A percentile compares a stretch with the other conserved stretches of the same genome.
Conservation (phyloP, 2,113 vertebrate genomes). For the pig (Sus scrofa) region DNA sequence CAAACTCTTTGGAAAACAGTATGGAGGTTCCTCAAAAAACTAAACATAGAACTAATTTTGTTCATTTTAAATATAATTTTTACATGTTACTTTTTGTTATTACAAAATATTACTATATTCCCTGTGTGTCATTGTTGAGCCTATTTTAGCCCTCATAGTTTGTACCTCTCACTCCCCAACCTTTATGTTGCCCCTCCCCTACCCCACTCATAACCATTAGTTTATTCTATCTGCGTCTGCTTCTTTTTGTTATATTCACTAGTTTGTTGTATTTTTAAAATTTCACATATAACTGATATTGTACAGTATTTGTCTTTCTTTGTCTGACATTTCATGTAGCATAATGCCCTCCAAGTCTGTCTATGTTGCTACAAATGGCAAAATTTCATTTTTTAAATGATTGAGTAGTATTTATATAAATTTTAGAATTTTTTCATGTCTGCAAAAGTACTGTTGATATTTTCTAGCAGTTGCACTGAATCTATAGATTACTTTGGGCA, state of each 20-base stretch:
- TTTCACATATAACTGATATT: neutral
- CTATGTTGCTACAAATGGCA: neutral
- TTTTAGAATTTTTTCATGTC: neutral
- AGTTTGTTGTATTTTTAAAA: neutral
- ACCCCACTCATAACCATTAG: neutral
- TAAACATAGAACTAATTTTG: neutral
- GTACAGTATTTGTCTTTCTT: neutral
- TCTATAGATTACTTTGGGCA: neutral
- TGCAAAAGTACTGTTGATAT: neutral
- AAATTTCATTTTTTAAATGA: neutral
- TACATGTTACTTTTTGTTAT: neutral
- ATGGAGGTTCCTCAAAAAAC: too few species aligned
- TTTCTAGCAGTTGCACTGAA: neutral
- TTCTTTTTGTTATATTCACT: neutral
- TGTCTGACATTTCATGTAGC: neutral
- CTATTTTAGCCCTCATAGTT: neutral
- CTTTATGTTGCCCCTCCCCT: neutral
- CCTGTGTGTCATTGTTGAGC: neutral
- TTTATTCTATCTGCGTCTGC: neutral
- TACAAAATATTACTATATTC: neutral
- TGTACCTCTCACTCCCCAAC: neutral
- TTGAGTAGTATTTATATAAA: neutral
- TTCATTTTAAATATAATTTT: neutral
- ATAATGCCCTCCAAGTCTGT: neutral
- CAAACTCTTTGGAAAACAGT: too few species aligned